Base-by-base conservation (phyloP, 92 coral and sea anemone genomes). In the Phenganax marumi region DNA sequence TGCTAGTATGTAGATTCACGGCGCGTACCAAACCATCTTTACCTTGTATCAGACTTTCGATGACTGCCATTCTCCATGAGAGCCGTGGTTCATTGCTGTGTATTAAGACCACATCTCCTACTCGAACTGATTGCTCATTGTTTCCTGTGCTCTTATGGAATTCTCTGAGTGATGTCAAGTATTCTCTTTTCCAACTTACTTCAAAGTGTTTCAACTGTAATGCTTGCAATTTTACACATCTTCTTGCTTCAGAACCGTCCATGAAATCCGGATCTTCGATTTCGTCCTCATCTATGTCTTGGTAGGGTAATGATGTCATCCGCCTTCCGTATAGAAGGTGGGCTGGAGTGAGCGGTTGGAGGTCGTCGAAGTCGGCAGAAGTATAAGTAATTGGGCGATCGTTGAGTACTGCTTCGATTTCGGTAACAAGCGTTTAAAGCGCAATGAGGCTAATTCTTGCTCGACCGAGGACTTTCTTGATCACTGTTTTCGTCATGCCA, bases 321-420 rank as follows among this genome's bases (percentile, higher is more conserved):
- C n/a, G n/a, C n/a, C n/a, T n/a, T n/a, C n/a, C n/a, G n/a, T n/a
- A n/a, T n/a, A n/a, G n/a, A n/a, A n/a, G 16, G 85, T 66, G 12
- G 49, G 64, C 8, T 52, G 68, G 39, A n/a, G n/a, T n/a, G n/a
- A n/a, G n/a, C n/a, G n/a, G n/a, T n/a, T n/a, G n/a, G n/a, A n/a
- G n/a, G n/a, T 82, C 82, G 10, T 39, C 13, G 0, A 54, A 18
- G 23, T 82, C 84, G 9, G 84, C 17, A 18, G 82, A 82, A 3
- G 71, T 65, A 55, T 82, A 73, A 8, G 86, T 73, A 8, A 82
- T 48, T 12, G 72, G 84, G 0, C 71, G 86, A 39, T 72, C 82
- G 52, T 82, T 82, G 24, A 82, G 74, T 8, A 47, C 81, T 22
- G 86, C 86, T 52, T 82, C 70, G 22, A 82, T 19, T 70, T 82